These are phyloP conservation scores for Homarus gammarus DNA, from an alignment of 2,888 invertebrate genomes.

Conservation along the genomic window DNA sequence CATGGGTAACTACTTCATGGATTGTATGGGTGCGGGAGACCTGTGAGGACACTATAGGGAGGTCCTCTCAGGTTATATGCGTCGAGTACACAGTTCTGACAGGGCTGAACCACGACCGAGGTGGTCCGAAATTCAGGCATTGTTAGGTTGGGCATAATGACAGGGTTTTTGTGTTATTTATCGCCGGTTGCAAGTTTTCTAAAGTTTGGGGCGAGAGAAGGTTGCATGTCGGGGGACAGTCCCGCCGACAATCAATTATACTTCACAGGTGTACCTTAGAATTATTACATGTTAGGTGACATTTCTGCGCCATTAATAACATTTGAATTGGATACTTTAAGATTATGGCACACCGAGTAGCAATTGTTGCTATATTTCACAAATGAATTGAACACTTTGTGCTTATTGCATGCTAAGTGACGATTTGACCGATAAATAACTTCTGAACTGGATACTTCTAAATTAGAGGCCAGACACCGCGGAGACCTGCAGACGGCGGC, in stretches of 20 bases:
- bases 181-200: constrained; percentile 23
- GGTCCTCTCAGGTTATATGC: too few relatives aligned
- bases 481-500: not conserved
- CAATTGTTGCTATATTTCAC: not conserved
- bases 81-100: too few relatives aligned
- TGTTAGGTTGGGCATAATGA: constrained; percentile 17
- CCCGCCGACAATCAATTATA: constrained; percentile 23
- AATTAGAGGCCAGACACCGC: constrained; percentile 13
- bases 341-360: not conserved
- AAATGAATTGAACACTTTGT: constrained; percentile 29
- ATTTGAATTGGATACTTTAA: constrained; percentile 49
- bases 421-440: constrained; percentile 46
- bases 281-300: constrained; percentile 56
- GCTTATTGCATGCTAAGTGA: constrained; percentile 53
- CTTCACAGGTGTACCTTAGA: constrained; percentile 42
- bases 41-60: too few relatives aligned
- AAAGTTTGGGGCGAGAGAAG: constrained; percentile 1
- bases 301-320: constrained; percentile 38
- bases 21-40: too few relatives aligned
- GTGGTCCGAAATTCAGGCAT: not conserved
- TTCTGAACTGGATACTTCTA: constrained; percentile 48
- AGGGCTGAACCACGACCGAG: too few relatives aligned
- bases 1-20: too few relatives aligned
- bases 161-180: constrained; percentile 31
- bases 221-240: constrained; percentile 23